These are phyloP conservation scores for Sisor rabdophorus DNA, from an alignment of 2,113 vertebrate species.

Conservation along the genomic window DNA sequence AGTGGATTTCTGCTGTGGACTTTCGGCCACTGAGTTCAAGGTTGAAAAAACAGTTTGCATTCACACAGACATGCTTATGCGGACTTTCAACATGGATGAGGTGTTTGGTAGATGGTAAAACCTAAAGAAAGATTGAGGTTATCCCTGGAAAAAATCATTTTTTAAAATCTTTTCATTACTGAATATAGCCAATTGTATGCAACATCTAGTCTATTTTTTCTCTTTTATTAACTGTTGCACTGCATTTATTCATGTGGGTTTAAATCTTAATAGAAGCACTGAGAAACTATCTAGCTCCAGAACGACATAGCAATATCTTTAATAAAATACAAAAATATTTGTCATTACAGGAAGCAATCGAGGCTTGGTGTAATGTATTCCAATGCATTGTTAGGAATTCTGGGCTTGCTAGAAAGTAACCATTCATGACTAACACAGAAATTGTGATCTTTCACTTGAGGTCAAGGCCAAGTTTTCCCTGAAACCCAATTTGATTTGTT, in stretches of 20 bases:
- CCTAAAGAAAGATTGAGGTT: not conserved
- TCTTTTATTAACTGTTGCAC: not conserved
- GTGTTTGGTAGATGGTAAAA: not conserved
- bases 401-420: conserved; percentile 1
- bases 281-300: not conserved
- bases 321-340: not conserved
- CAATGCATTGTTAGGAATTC: not conserved
- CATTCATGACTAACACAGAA: conserved; percentile 23
- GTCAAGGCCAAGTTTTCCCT: conserved; percentile 45
- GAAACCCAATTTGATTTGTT: conserved; percentile 54
- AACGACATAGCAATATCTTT: not conserved
- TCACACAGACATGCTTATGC: not conserved
- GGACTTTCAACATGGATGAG: not conserved
- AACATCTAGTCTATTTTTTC: not conserved
- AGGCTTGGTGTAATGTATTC: not conserved
- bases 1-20: not conserved
- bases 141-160: not conserved
- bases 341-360: not conserved
- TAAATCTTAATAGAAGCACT: not conserved
- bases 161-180: not conserved
- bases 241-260: not conserved
- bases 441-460: not conserved
- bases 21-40: not conserved
- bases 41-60: not conserved
- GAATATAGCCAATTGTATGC: not conserved